Evolutionary conservation across 2,113 vertebrate genomes (phyloP).

Genomic region (Cottus gobio): DNA sequence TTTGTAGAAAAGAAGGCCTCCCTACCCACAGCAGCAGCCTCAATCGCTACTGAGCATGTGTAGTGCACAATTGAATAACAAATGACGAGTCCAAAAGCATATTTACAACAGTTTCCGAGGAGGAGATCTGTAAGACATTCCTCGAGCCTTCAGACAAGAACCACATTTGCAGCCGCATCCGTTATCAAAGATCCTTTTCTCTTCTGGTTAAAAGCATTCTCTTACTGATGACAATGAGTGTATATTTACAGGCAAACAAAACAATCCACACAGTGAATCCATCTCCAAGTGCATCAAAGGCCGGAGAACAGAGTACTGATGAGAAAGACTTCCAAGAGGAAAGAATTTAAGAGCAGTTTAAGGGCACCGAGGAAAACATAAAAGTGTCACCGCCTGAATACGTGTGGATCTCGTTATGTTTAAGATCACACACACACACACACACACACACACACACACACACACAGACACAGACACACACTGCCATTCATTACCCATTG

Average conservation of each 20-base stretch:
- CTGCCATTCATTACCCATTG: neutral
- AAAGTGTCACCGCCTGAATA: constrained; percentile 11
- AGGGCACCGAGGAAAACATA: neutral
- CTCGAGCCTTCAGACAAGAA: neutral
- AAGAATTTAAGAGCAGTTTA: neutral
- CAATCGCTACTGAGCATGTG: neutral
- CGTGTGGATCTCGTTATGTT: neutral
- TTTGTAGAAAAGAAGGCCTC: neutral
- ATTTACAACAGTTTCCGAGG: neutral
- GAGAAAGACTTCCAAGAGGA: constrained; percentile 17
- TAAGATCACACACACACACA: neutral
- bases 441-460: too few species aligned
- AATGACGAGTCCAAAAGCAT: neutral
- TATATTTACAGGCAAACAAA: constrained; percentile 12
- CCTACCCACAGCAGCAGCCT: neutral
- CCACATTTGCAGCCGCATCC: neutral
- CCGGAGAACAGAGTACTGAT: neutral
- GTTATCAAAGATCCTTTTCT: neutral
- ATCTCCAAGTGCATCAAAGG: neutral
- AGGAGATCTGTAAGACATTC: neutral
- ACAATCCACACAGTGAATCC: neutral
- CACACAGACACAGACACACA: too few species aligned
- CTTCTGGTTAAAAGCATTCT: neutral
- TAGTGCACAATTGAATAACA: neutral
- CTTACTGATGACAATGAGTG: constrained; percentile 1